Percentiles rank a stretch among this genome's conserved stretches.
Evolutionary conservation across 2,113 vertebrate genomes (phyloP).

Genomic region (Lasiurus cinereus): DNA sequence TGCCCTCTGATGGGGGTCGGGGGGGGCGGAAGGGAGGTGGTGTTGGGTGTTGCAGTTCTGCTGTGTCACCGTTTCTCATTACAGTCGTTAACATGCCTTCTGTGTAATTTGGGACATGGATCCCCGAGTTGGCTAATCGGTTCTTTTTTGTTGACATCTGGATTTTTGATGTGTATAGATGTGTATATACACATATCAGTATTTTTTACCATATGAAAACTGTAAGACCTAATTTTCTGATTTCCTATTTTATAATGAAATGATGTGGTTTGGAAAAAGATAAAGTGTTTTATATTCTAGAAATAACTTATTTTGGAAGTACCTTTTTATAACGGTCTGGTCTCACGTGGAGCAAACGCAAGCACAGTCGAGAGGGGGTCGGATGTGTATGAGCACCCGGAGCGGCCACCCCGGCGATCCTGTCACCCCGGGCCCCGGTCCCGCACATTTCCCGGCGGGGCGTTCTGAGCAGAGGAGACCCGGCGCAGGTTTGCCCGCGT

Average conservation of each 20-base stretch:
- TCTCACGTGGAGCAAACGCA: slow-evolving; percentile 82
- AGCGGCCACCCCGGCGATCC: not conserved
- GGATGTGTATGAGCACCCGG: slow-evolving; percentile 65
- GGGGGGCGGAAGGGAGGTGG: too few species aligned
- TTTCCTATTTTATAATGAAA: slow-evolving; percentile 85
- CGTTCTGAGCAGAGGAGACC: slow-evolving; percentile 54
- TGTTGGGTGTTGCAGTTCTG: not conserved
- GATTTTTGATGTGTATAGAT: slow-evolving; percentile 67
- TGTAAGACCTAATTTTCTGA: slow-evolving; percentile 75
- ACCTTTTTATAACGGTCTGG: slow-evolving; percentile 85
- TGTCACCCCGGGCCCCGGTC: slow-evolving; percentile 73
- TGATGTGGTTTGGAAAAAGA: slow-evolving; percentile 82
- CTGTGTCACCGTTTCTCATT: not conserved
- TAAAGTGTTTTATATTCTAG: slow-evolving; percentile 83
- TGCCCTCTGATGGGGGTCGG: not conserved
- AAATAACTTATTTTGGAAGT: slow-evolving; percentile 84
- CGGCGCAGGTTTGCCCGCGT: not conserved
- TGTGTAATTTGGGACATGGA: not conserved
- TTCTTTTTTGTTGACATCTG: slow-evolving; percentile 55
- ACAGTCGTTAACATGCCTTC: slow-evolving; percentile 17
- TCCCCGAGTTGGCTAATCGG: not conserved
- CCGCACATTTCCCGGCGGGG: slow-evolving; percentile 69
- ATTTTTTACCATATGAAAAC: slow-evolving; percentile 76
- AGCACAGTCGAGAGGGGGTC: slow-evolving; percentile 72
- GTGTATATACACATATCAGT: slow-evolving; percentile 9